phyloP scores from a whole-genome alignment of 1,140 invertebrate species.

The Lutraria rhynchaena region DNA sequence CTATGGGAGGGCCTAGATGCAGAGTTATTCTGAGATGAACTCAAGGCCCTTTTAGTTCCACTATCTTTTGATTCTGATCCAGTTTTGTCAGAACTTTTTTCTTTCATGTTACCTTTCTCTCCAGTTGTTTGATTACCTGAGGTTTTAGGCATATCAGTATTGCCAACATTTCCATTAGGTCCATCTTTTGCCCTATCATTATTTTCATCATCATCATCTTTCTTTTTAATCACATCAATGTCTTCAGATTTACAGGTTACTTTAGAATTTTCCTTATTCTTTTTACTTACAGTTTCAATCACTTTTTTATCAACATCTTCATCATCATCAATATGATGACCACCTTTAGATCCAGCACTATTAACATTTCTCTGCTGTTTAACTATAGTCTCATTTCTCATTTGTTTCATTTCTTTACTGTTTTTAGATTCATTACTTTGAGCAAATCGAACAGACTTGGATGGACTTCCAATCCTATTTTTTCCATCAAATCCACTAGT shows the following conservation, averaged over 20 bases:
- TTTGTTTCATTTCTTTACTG: slow-evolving; percentile 50
- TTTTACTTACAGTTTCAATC: slow-evolving; percentile 31
- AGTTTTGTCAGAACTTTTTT: background rate
- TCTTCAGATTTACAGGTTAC: slow-evolving; percentile 35
- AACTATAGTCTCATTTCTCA: slow-evolving; percentile 37
- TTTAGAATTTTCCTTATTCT: slow-evolving; percentile 37
- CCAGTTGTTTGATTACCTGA: background rate
- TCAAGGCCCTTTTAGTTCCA: background rate
- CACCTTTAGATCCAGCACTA: background rate
- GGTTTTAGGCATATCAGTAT: slow-evolving; percentile 7
- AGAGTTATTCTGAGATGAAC: background rate
- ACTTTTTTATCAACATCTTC: slow-evolving; percentile 9
- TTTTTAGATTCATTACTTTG: slow-evolving; percentile 1
- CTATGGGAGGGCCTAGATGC: background rate
- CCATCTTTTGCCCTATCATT: slow-evolving; percentile 6
- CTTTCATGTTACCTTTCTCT: background rate
- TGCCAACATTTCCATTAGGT: background rate
- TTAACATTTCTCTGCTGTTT: slow-evolving; percentile 21
- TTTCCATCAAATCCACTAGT: background rate
- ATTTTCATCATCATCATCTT: slow-evolving; percentile 42
- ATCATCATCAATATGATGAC: background rate
- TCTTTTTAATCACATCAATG: background rate
- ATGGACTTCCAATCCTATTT: slow-evolving; percentile 34
- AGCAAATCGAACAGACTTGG: slow-evolving; percentile 53
- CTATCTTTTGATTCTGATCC: slow-evolving; percentile 9